Evolutionary conservation across 1,140 invertebrate genomes (phyloP).

Genomic region (Meloidogyne hapla): DNA sequence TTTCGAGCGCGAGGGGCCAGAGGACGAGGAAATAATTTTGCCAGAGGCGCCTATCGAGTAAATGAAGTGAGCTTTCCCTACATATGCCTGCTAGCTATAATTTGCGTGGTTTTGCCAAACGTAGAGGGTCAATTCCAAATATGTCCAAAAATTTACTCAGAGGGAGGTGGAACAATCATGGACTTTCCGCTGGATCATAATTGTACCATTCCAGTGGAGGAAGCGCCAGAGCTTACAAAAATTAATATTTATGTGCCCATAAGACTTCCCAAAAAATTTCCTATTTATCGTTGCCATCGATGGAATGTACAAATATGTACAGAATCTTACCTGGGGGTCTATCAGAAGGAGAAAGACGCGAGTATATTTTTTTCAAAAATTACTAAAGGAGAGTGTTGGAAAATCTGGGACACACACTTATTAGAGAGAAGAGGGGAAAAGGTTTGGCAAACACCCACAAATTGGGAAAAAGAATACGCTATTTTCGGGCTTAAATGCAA

Average conservation of each 20-base stretch:
- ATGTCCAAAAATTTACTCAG: neutral
- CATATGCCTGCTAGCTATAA: neutral
- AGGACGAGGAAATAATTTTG: neutral
- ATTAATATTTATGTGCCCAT: constrained; percentile 6
- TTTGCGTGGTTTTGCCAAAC: neutral
- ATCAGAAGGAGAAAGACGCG: neutral
- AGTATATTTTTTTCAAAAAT: neutral
- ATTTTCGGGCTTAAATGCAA: neutral
- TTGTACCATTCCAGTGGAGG: neutral
- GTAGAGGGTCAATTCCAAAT: neutral
- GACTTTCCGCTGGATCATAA: neutral
- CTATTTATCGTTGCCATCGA: neutral
- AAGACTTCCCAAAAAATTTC: neutral
- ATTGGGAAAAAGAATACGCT: neutral
- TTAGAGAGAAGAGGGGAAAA: neutral
- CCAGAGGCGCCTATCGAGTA: neutral
- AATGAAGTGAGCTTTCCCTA: neutral
- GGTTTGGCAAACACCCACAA: neutral
- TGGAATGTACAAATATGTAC: constrained; percentile 11
- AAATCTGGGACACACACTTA: neutral
- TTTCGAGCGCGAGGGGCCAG: too few relatives aligned
- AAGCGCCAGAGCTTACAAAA: neutral
- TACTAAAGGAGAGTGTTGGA: neutral
- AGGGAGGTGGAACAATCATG: neutral
- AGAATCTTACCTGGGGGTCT: neutral